These are phyloP conservation scores for Meles meles DNA, from an alignment of 2,113 vertebrate genomes.

Conservation along the genomic window DNA sequence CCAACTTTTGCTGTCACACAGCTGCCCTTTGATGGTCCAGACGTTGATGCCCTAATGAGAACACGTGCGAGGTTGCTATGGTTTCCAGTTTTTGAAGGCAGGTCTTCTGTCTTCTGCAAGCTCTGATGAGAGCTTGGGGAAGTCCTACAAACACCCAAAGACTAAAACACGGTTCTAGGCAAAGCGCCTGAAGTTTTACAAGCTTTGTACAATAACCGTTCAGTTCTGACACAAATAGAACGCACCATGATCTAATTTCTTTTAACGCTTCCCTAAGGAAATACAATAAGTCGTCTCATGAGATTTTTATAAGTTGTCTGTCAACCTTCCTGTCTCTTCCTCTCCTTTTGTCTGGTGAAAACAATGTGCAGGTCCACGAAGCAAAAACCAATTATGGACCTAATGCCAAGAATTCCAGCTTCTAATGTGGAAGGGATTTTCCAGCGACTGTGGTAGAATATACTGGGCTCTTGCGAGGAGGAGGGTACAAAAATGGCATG, in stretches of 20 bases:
- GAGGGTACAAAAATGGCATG: background rate
- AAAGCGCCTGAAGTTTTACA: background rate
- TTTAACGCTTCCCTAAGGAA: background rate
- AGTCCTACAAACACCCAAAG: background rate
- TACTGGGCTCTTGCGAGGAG: background rate
- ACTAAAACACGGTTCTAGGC: background rate
- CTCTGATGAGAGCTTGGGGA: background rate
- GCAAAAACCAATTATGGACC: constrained; percentile 21
- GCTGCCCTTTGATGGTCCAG: background rate
- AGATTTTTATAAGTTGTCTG: background rate
- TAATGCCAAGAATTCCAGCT: background rate
- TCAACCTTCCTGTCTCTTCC: background rate
- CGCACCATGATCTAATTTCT: background rate
- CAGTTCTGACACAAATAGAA: constrained; percentile 16
- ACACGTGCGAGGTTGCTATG: background rate
- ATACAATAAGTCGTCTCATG: background rate
- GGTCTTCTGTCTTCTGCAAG: background rate
- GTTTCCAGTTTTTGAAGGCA: background rate
- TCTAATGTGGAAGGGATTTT: background rate
- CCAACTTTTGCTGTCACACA: background rate
- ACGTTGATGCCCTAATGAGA: background rate
- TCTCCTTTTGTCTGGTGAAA: constrained; percentile 5
- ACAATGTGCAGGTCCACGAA: background rate
- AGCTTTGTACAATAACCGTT: background rate
- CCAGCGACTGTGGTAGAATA: background rate